Conservation (phyloP, 2,888 invertebrate genomes). For the Tortrix viridana region DNA sequence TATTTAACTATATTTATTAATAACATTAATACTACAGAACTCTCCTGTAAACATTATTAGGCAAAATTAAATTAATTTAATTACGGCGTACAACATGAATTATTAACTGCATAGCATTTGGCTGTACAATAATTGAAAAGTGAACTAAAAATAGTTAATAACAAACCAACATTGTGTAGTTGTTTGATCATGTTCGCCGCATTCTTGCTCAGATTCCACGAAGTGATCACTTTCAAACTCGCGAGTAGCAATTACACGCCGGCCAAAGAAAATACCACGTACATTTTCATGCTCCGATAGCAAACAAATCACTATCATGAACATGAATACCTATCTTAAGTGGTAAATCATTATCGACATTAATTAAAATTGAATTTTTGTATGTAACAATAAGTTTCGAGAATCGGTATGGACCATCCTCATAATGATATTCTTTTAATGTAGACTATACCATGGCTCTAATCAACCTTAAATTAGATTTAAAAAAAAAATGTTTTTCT, state of each 20-base stretch:
- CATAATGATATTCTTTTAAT: too few species aligned
- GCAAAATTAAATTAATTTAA: too few species aligned
- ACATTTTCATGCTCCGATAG: slow-evolving; percentile 2
- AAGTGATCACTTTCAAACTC: slow-evolving; percentile 18
- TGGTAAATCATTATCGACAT: slow-evolving; percentile 1
- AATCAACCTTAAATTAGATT: too few species aligned
- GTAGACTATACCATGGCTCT: too few species aligned
- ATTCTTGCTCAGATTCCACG: slow-evolving; percentile 20
- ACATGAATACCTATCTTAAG: slow-evolving; percentile 8
- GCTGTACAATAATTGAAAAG: neutral
- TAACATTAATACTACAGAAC: too few species aligned
- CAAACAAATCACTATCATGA: slow-evolving; percentile 3
- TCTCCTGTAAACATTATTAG: too few species aligned
- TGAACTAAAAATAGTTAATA: slow-evolving; percentile 1
- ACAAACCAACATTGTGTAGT: neutral
- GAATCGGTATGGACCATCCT: too few species aligned
- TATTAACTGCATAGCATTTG: too few species aligned
- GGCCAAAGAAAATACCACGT: slow-evolving; percentile 2
- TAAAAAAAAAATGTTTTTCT: too few species aligned
- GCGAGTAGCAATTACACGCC: slow-evolving; percentile 15
- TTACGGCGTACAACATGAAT: too few species aligned
- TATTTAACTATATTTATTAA: too few species aligned
- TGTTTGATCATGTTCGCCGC: slow-evolving; percentile 11
- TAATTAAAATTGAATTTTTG: neutral
- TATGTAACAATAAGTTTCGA: too few species aligned